Conservation (phyloP, 2,888 invertebrate species). For the Lydus trimaculatus region DNA sequence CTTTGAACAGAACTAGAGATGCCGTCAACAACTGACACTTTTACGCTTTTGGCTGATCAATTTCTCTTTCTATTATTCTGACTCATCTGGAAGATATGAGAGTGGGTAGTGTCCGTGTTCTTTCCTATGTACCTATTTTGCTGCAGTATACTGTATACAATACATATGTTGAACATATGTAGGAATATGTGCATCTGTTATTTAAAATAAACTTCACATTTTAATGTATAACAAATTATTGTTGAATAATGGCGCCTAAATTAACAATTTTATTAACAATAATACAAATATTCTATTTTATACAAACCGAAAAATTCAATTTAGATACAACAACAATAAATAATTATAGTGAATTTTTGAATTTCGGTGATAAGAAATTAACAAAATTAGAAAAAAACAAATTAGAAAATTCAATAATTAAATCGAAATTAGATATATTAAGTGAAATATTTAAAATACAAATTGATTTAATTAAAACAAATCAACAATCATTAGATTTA, state of each 20-base stretch:
- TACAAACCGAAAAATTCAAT: slow-evolving; percentile 38
- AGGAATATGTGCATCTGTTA: neutral
- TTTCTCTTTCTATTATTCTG: no score
- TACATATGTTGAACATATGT: slow-evolving; percentile 2
- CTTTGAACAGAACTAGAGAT: no score
- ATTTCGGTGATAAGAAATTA: slow-evolving; percentile 56
- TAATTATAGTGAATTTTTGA: slow-evolving; percentile 56
- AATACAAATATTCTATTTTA: slow-evolving; percentile 14
- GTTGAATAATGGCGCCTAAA: neutral
- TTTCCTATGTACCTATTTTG: no score
- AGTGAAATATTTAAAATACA: slow-evolving; percentile 65
- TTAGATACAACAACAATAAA: slow-evolving; percentile 41
- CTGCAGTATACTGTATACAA: no score
- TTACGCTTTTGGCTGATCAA: no score
- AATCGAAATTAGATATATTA: slow-evolving; percentile 64
- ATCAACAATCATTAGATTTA: slow-evolving; percentile 61
- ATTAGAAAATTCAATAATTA: slow-evolving; percentile 57
- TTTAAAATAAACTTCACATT: neutral
- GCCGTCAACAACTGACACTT: no score
- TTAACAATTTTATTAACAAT: neutral
- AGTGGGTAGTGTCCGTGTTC: no score
- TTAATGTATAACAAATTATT: neutral
- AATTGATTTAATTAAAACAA: slow-evolving; percentile 62
- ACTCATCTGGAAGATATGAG: no score
- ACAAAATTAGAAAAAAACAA: slow-evolving; percentile 42